Evolutionary conservation across 2,113 vertebrate species (phyloP).

Genomic region (Cathartes aura): DNA sequence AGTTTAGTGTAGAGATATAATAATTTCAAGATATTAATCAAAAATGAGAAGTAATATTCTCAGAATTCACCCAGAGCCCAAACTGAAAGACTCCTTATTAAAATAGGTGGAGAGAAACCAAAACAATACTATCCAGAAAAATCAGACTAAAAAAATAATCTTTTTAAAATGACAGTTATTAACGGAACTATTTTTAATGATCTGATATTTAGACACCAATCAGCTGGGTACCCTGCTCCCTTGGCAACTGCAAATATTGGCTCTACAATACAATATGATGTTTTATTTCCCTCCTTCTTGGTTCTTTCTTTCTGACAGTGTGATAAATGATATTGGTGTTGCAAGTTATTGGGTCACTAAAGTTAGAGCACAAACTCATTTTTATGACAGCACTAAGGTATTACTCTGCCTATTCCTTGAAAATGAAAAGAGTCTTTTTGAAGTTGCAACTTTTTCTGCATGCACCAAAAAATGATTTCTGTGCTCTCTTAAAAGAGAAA

Average conservation of each 20-base stretch:
- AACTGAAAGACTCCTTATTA: background rate
- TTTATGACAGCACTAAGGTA: conserved; percentile 35
- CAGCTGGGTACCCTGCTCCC: background rate
- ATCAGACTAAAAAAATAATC: background rate
- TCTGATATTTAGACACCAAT: background rate
- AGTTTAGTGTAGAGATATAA: background rate
- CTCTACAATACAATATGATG: background rate
- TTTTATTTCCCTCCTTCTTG: background rate
- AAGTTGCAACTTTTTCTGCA: background rate
- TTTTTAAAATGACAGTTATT: background rate
- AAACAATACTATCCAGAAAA: background rate
- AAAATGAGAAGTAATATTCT: background rate
- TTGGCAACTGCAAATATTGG: background rate
- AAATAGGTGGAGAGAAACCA: background rate
- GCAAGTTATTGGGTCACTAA: conserved; percentile 38
- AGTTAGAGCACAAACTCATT: conserved; percentile 40
- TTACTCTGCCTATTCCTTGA: conserved; percentile 19
- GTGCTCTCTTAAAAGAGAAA: background rate
- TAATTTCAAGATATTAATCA: conserved; percentile 1
- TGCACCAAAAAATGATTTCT: background rate
- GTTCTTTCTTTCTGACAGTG: conserved; percentile 28
- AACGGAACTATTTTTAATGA: conserved; percentile 2
- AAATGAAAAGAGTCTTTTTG: conserved; percentile 16
- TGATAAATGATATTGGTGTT: conserved; percentile 49
- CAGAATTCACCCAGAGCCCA: background rate